Evolutionary conservation across 2,888 invertebrate genomes (phyloP).

Genomic region (Erebia palarica): DNA sequence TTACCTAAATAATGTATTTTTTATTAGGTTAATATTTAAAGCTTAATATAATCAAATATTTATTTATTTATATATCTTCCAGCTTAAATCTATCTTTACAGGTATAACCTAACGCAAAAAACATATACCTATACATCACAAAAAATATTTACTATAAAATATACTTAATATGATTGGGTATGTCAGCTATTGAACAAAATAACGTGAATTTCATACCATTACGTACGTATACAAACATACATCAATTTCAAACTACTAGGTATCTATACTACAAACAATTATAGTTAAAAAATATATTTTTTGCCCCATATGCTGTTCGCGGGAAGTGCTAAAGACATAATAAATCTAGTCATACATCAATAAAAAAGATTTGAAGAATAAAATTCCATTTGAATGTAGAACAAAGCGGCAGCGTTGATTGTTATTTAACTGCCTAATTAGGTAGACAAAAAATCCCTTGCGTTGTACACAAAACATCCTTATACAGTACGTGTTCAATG

Average conservation of each 20-base stretch:
- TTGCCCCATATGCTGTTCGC: not conserved
- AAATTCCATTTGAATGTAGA: slow-evolving; percentile 30
- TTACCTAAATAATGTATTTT: not conserved
- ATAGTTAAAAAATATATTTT: not conserved
- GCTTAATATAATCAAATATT: no score
- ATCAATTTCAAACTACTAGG: slow-evolving; percentile 4
- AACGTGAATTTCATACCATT: not conserved
- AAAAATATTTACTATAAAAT: no score
- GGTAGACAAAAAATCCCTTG: slow-evolving; percentile 52
- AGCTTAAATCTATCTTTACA: no score
- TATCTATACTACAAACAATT: not conserved
- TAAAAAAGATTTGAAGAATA: slow-evolving; percentile 5
- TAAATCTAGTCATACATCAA: slow-evolving; percentile 13
- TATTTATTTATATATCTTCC: no score
- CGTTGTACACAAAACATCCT: slow-evolving; percentile 64
- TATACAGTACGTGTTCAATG: slow-evolving; percentile 55
- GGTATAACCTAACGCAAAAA: no score
- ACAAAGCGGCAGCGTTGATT: slow-evolving; percentile 49
- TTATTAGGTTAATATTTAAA: not conserved
- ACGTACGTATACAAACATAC: not conserved
- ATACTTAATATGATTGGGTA: no score
- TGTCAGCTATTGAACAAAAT: not conserved
- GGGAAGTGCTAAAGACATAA: slow-evolving; percentile 3
- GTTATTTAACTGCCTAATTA: slow-evolving; percentile 56
- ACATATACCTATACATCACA: no score